Evolutionary conservation across 1,140 invertebrate species (phyloP), one percentile per base, ranked within the genome.

Genomic region (Spodoptera litura): DNA sequence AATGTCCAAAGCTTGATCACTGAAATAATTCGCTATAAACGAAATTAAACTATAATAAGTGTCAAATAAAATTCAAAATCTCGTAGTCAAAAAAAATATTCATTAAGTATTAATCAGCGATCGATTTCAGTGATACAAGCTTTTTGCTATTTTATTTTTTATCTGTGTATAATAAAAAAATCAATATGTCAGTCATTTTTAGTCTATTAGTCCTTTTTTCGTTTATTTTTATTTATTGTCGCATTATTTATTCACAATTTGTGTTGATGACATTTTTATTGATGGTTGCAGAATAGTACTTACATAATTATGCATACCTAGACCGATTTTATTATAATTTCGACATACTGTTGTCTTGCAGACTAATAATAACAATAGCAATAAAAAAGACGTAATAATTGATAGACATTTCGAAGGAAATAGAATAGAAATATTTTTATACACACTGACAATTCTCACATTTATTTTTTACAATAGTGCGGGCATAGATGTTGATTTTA

Each of bases 261-360:
- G 38, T 56, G 59, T 53, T 35, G 68, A 68, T 56, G 75, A 77
- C 75, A 58, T 68, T 31, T 31, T 31, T 77, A 77, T 12, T 72
- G 70, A 56, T 52, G 58, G 72, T 74, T 74, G n/a, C 71, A 73
- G 55, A 55, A 64, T 62, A 79, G 78, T 79, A 79, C 78, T 79
- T 79, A 79, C 61, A 38, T 38, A 9, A n/a, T 20, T 13, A 25
- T 2, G 31, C 13, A 31, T 15, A 13, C 25, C 25, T 25, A 12
- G 44, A 25, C 62, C 38, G 62, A 25, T 38, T 74, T 74, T 52
- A 56, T 56, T 62, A 31, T 62, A 35, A 44, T 31, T 61, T 58
- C 72, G 72, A 51, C 56, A 74, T 74, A 62, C 15, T 74, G 72
- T 51, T 74, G 72, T 74, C 58, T 74, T 31, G 10, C n/a, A 15